Evolutionary conservation across 2,113 vertebrate species (phyloP).

Genomic region (Petromus typicus): DNA sequence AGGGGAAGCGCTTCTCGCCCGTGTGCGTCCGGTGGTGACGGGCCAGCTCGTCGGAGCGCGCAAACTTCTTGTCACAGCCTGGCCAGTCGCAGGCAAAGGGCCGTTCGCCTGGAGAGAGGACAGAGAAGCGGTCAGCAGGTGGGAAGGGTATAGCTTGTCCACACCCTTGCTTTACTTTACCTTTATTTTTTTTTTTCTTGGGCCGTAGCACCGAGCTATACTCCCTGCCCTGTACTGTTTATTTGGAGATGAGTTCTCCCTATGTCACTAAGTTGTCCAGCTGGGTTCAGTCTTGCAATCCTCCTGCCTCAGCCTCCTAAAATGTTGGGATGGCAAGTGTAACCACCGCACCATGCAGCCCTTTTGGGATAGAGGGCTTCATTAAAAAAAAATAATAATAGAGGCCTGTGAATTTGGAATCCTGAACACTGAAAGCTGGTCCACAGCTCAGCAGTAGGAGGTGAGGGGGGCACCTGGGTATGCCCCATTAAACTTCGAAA

Average conservation of each 20-base stretch:
- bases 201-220: not conserved
- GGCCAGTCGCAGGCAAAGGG: constrained; percentile 86
- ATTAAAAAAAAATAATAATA: not conserved
- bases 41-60: constrained; percentile 86
- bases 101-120: constrained; percentile 80
- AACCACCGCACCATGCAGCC: not conserved
- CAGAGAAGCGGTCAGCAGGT: not conserved
- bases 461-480: not conserved
- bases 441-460: not conserved
- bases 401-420: not conserved
- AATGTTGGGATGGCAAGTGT: not conserved
- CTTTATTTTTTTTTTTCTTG: not conserved
- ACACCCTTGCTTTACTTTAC: not conserved
- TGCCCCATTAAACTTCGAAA: not conserved
- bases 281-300: not conserved
- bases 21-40: constrained; percentile 87
- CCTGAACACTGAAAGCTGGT: not conserved
- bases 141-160: fast-evolving
- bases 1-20: constrained; percentile 86
- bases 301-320: not conserved
- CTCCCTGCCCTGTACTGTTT: not conserved
- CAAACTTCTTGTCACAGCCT: constrained; percentile 85
- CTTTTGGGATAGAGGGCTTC: not conserved
- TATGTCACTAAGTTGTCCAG: not conserved
- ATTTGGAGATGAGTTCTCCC: not conserved